Conservation (phyloP, 2,113 vertebrate species). For the Microtus ochrogaster region DNA sequence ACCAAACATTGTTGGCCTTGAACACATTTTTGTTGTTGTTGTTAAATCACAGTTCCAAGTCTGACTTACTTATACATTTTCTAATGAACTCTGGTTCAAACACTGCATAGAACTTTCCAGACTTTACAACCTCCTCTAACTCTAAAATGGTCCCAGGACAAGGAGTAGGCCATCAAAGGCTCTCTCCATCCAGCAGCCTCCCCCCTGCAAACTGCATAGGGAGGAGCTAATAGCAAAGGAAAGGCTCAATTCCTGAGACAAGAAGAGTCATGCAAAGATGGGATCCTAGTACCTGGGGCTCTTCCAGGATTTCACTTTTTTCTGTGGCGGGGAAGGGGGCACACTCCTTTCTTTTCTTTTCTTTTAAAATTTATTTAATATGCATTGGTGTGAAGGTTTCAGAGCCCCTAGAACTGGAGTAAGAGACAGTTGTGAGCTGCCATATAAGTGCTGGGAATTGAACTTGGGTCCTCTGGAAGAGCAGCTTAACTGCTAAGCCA, state of each 20-base stretch:
- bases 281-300: not conserved
- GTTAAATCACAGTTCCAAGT: not conserved
- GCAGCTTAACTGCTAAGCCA: no score
- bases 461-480: no score
- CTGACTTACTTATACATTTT: not conserved
- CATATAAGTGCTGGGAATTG: no score
- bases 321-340: accelerated
- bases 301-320: not conserved
- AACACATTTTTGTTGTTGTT: not conserved
- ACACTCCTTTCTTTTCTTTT: no score
- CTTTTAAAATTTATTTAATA: no score
- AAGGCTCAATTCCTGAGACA: not conserved
- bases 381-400: no score
- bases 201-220: no score
- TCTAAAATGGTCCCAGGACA: not conserved
- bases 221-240: no score
- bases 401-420: no score
- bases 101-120: not conserved
- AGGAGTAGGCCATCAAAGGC: not conserved
- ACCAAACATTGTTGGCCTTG: not conserved
- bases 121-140: not conserved
- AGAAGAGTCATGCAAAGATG: not conserved
- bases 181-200: not conserved
- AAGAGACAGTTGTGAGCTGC: no score
- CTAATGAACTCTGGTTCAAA: not conserved